phyloP scores from a whole-genome alignment of 2,113 vertebrate species.

The Bambusicola thoracicus region DNA sequence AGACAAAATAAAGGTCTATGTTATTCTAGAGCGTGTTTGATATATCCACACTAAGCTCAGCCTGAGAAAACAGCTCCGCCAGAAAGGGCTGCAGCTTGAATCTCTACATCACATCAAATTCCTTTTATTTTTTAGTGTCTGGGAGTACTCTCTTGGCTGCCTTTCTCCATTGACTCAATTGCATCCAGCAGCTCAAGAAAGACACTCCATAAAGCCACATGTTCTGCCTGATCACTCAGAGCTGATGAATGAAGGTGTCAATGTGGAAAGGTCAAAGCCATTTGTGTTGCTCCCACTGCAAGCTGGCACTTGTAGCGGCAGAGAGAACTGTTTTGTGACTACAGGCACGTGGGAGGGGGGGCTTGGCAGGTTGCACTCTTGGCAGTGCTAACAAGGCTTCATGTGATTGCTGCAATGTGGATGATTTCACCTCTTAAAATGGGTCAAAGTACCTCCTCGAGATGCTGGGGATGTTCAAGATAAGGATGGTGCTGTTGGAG shows the following conservation, averaged over 20 bases:
- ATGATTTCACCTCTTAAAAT: neutral
- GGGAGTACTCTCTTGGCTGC: neutral
- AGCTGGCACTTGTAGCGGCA: neutral
- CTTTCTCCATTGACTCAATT: neutral
- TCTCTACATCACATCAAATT: neutral
- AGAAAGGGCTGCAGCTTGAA: neutral
- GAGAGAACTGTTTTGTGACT: neutral
- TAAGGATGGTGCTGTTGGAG: neutral
- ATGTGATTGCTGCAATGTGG: neutral
- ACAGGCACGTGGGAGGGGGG: neutral
- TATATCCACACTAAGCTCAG: neutral
- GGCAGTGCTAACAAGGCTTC: neutral
- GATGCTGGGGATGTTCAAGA: neutral
- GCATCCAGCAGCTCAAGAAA: neutral
- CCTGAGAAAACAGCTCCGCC: neutral
- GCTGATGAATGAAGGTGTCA: neutral
- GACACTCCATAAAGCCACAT: neutral
- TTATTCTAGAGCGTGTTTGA: conserved; percentile 21
- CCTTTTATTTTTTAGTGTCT: neutral
- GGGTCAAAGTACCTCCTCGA: neutral
- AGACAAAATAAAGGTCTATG: conserved; percentile 56
- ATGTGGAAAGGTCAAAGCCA: neutral
- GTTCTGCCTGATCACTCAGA: neutral
- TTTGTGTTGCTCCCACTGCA: neutral
- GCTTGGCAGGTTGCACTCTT: neutral